These are phyloP conservation scores for Lanistes nyassanus DNA, from an alignment of 1,140 invertebrate species.

Conservation along the genomic window DNA sequence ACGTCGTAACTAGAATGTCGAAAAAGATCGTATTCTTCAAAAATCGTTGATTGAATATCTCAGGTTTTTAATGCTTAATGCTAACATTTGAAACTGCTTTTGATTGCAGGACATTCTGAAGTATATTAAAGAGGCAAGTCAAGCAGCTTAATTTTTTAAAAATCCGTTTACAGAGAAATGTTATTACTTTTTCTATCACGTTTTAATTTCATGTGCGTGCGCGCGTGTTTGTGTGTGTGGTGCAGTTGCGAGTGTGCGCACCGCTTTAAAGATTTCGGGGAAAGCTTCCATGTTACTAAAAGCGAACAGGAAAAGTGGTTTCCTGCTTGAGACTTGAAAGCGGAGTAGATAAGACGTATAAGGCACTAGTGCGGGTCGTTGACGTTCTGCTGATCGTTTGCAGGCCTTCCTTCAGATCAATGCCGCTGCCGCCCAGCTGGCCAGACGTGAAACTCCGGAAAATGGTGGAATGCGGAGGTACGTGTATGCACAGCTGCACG, in stretches of 20 bases:
- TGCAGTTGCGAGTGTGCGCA: not conserved
- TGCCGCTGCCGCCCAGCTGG: slow-evolving; percentile 27
- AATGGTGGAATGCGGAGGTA: slow-evolving; percentile 16
- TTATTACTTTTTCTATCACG: no score
- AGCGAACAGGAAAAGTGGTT: no score
- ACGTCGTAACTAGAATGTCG: no score
- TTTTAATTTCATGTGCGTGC: no score
- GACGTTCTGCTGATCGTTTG: not conserved
- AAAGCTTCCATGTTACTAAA: no score
- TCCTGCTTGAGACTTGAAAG: not conserved
- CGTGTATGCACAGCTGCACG: not conserved
- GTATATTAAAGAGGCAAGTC: slow-evolving; percentile 47
- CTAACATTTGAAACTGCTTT: no score
- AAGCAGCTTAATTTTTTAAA: no score
- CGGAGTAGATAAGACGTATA: not conserved
- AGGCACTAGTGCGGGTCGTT: not conserved
- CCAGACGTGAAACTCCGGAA: not conserved
- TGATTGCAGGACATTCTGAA: slow-evolving; percentile 45
- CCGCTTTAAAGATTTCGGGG: no score
- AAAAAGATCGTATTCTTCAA: no score
- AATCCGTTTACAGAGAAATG: no score
- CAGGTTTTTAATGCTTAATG: no score
- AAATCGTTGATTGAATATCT: no score
- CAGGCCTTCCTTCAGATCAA: slow-evolving; percentile 30
- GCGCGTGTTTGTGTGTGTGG: not conserved